phyloP scores from a whole-genome alignment of 2,113 vertebrate genomes.

The Arenaria interpres region DNA sequence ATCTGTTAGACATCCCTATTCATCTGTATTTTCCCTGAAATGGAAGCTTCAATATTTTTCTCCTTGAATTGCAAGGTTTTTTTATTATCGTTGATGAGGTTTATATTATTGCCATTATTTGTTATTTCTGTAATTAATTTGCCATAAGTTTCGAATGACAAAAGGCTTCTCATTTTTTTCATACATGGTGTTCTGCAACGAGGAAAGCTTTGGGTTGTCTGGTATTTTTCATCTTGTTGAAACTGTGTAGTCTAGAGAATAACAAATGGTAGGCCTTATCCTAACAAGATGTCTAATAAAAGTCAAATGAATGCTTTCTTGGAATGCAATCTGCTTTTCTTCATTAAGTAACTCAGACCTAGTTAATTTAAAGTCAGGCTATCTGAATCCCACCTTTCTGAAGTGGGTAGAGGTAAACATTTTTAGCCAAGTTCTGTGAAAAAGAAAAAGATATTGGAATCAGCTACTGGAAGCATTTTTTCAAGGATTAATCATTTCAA shows the following conservation, averaged over 20 bases:
- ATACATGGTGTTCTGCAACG: accelerated
- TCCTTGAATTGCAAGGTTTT: background rate
- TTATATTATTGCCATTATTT: background rate
- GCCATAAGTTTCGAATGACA: background rate
- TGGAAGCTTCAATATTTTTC: background rate
- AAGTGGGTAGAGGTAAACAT: background rate
- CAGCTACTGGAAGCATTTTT: background rate
- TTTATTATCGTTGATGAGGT: background rate
- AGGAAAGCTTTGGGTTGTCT: background rate
- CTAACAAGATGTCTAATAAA: background rate
- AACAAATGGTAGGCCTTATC: background rate
- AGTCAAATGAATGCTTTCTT: background rate
- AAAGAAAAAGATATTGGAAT: background rate
- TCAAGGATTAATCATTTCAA: background rate
- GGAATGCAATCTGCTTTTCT: background rate
- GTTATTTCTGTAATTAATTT: background rate
- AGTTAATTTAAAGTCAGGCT: background rate
- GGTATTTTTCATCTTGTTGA: background rate
- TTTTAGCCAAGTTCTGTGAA: background rate
- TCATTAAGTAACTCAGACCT: background rate
- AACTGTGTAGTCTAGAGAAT: background rate
- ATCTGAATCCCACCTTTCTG: background rate
- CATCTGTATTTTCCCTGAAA: background rate
- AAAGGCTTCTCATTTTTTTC: background rate
- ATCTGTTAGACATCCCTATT: background rate